These are phyloP conservation scores for Sibirionetta formosa DNA, from an alignment of 2,797 vertebrate species.

Conservation along the genomic window DNA sequence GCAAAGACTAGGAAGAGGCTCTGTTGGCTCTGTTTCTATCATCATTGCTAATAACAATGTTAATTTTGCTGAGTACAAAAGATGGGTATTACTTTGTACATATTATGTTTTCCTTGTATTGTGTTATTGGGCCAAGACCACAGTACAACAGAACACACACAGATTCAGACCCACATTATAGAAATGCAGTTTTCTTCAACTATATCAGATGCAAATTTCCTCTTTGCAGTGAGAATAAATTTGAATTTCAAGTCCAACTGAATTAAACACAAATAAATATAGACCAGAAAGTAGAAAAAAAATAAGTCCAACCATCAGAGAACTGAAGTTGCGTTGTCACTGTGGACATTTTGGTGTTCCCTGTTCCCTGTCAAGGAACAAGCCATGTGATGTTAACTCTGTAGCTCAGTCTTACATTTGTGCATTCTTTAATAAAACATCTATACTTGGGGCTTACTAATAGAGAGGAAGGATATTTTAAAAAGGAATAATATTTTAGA, in stretches of 20 bases:
- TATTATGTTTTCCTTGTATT: background rate
- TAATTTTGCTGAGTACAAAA: background rate
- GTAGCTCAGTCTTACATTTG: background rate
- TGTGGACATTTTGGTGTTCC: background rate
- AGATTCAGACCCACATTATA: background rate
- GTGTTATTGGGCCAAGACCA: background rate
- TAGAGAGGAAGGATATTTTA: background rate
- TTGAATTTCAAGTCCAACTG: background rate
- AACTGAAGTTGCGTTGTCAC: background rate
- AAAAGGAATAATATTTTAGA: background rate
- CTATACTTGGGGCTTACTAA: background rate
- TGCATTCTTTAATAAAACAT: background rate
- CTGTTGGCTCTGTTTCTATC: background rate
- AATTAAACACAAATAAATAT: background rate
- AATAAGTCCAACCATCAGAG: background rate
- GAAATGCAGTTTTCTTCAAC: background rate
- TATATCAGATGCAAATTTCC: background rate
- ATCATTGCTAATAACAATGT: background rate
- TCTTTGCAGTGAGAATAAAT: background rate
- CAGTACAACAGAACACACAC: background rate
- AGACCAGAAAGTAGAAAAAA: background rate
- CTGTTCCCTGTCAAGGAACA: background rate
- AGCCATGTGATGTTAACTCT: background rate
- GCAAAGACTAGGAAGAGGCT: fast-evolving
- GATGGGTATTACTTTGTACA: background rate